These are phyloP conservation scores for Chelonoidis abingdonii DNA, from an alignment of 2,113 vertebrate species.

Conservation along the genomic window DNA sequence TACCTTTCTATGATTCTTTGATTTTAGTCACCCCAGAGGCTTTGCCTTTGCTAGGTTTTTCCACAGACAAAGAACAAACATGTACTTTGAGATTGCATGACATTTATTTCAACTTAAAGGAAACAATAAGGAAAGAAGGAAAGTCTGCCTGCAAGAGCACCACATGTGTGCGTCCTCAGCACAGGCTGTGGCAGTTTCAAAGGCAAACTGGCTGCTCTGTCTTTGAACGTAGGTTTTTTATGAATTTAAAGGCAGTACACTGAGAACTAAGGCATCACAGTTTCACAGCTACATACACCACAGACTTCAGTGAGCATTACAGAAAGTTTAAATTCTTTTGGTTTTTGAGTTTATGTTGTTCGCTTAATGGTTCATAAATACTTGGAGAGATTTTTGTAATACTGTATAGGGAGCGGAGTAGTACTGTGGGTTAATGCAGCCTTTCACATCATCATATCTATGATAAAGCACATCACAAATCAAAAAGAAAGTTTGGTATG, in stretches of 20 bases:
- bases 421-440: neutral
- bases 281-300: neutral
- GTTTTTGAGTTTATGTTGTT: neutral
- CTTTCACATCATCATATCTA: neutral
- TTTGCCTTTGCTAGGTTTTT: neutral
- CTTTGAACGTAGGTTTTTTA: neutral
- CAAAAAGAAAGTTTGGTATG: neutral
- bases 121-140: neutral
- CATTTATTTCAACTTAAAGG: neutral
- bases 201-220: conserved; percentile 22
- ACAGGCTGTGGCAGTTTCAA: neutral
- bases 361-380: neutral
- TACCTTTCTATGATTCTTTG: no score
- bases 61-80: neutral
- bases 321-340: rapidly evolving
- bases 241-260: neutral
- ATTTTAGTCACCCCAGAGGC: neutral
- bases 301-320: neutral
- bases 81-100: rapidly evolving
- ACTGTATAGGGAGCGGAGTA: rapidly evolving
- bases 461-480: conserved; percentile 60
- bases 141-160: neutral
- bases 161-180: neutral
- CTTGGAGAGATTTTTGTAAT: neutral
- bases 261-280: neutral